Evolutionary conservation across 2,888 invertebrate species (phyloP).

Genomic region (Neoascia interrupta): DNA sequence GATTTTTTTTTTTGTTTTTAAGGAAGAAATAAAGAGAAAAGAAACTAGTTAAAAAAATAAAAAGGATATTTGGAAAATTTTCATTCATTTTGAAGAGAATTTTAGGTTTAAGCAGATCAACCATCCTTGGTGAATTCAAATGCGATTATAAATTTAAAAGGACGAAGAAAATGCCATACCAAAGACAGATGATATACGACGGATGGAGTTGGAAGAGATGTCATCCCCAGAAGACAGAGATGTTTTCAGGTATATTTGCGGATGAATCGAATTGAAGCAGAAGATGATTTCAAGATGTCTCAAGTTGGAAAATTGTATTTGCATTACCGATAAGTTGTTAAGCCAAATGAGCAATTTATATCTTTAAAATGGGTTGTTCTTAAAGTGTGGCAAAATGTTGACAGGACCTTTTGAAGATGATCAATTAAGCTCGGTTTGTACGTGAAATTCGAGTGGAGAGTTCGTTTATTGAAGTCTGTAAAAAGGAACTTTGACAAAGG

Average conservation of each 20-base stretch:
- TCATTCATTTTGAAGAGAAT: neutral
- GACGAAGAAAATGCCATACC: neutral
- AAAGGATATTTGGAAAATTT: neutral
- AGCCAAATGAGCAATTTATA: constrained; percentile 2
- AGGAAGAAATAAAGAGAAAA: neutral
- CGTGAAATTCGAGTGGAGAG: too few relatives aligned
- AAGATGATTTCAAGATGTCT: too few relatives aligned
- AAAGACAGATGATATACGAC: too few relatives aligned
- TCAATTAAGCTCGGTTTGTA: neutral
- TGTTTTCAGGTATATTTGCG: too few relatives aligned
- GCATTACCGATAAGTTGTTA: neutral
- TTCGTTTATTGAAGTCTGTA: too few relatives aligned
- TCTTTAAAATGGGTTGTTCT: too few relatives aligned
- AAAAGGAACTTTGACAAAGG: too few relatives aligned
- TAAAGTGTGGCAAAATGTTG: too few relatives aligned
- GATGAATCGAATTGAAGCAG: too few relatives aligned
- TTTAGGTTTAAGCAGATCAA: neutral
- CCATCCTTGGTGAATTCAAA: constrained; percentile 13
- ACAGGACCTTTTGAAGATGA: too few relatives aligned
- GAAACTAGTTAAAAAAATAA: neutral
- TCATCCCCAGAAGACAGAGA: too few relatives aligned
- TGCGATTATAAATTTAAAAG: constrained; percentile 23
- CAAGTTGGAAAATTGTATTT: neutral
- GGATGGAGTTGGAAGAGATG: too few relatives aligned
- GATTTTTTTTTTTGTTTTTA: neutral